Conservation (phyloP, 2,888 invertebrate genomes). For the Ormyrus nitidulus region DNA sequence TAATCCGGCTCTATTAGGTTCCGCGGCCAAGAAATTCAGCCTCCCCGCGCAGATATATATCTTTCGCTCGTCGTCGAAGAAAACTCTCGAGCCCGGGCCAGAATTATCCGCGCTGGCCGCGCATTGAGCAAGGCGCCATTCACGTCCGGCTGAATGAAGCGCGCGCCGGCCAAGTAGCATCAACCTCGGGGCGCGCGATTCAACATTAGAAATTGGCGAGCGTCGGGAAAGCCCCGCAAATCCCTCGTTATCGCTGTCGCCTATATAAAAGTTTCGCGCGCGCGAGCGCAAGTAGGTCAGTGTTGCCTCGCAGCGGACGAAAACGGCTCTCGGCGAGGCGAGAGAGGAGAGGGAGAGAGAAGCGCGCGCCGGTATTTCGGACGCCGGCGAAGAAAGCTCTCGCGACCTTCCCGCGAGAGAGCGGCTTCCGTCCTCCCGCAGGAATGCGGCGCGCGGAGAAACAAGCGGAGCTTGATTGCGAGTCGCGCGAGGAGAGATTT, state of each 20-base stretch:
- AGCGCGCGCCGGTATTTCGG: not conserved
- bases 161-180: not conserved
- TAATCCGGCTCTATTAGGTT: no score
- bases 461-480: not conserved
- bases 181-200: constrained; percentile 2
- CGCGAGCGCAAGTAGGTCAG: not conserved
- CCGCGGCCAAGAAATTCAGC: constrained; percentile 1
- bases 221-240: not conserved
- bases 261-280: not conserved
- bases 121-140: constrained; percentile 10
- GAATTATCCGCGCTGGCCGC: no score
- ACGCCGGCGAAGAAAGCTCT: not conserved
- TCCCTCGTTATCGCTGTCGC: constrained; percentile 18
- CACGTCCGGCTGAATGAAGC: constrained; percentile 37
- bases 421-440: not conserved
- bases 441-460: not conserved
- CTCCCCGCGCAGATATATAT: constrained; percentile 58
- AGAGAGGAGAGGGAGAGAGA: not conserved
- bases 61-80: no score
- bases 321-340: not conserved
- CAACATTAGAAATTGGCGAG: constrained; percentile 26
- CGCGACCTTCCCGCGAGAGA: not conserved
- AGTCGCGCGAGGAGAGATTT: no score
- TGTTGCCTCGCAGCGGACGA: not conserved
- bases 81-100: no score